phyloP scores from a whole-genome alignment of 2,113 vertebrate genomes.

The Dissostichus mawsoni region DNA sequence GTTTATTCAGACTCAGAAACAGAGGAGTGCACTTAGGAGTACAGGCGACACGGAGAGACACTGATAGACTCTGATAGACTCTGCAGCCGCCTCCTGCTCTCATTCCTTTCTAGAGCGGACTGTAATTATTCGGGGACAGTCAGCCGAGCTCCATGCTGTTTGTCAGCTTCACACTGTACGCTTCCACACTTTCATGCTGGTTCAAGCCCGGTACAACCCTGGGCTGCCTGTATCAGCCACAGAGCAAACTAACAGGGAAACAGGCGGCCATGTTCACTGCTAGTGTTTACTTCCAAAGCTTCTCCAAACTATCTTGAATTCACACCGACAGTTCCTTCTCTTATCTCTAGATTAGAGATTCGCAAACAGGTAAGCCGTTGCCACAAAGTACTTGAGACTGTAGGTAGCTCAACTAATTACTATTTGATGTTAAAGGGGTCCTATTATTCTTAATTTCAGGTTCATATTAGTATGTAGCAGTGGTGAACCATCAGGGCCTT shows the following conservation, averaged over 20 bases:
- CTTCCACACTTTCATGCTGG: conserved; percentile 43
- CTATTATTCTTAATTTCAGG: too few species aligned
- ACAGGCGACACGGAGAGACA: conserved; percentile 61
- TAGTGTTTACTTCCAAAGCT: conserved; percentile 19
- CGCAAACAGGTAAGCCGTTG: too few species aligned
- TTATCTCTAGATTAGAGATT: neutral
- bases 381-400: too few species aligned
- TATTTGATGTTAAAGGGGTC: too few species aligned
- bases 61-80: conserved; percentile 62
- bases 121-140: conserved; percentile 69
- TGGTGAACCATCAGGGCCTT: too few species aligned
- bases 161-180: conserved; percentile 42
- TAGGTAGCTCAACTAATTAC: too few species aligned
- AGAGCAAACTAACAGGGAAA: conserved; percentile 6
- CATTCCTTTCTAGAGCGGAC: conserved; percentile 43
- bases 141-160: conserved; percentile 56
- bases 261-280: neutral
- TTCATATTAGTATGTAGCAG: too few species aligned
- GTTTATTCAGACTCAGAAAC: conserved; percentile 58
- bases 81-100: conserved; percentile 47
- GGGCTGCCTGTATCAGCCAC: conserved; percentile 46
- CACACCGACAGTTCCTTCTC: neutral
- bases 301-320: conserved; percentile 11
- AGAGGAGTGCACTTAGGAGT: conserved; percentile 68
- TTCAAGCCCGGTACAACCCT: conserved; percentile 15